phyloP scores from a whole-genome alignment of 2,797 vertebrate species.

The Coluber constrictor region DNA sequence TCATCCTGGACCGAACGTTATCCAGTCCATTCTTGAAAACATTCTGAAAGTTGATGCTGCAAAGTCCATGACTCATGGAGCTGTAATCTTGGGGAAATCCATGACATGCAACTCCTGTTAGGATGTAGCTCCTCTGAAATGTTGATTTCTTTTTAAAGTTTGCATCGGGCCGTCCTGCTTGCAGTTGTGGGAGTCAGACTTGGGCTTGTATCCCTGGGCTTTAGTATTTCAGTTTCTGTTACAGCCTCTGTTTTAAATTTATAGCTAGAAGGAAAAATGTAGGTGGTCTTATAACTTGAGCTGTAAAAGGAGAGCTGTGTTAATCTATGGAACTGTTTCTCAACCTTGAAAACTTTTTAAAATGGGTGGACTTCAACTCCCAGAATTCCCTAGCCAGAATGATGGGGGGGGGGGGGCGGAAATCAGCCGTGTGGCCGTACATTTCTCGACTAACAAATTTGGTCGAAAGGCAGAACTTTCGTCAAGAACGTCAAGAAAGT shows the following conservation, averaged over 20 bases:
- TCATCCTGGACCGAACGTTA: not conserved
- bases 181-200: not conserved
- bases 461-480: not conserved
- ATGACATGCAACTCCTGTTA: not conserved
- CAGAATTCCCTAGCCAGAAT: not conserved
- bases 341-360: not conserved
- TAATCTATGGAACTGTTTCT: not conserved
- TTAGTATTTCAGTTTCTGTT: not conserved
- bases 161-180: not conserved
- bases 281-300: no score
- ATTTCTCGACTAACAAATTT: not conserved
- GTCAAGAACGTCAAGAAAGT: not conserved
- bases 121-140: not conserved
- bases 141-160: not conserved
- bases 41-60: not conserved
- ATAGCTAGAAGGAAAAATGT: not conserved
- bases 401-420: not conserved
- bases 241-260: not conserved
- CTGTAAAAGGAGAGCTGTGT: not conserved
- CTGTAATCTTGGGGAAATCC: not conserved
- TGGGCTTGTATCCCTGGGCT: not conserved
- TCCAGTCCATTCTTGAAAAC: not conserved
- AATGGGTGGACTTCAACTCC: not conserved
- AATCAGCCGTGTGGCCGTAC: accelerated
- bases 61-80: not conserved